Conservation (phyloP, 2,113 vertebrate species). For the Laticauda laticaudata region DNA sequence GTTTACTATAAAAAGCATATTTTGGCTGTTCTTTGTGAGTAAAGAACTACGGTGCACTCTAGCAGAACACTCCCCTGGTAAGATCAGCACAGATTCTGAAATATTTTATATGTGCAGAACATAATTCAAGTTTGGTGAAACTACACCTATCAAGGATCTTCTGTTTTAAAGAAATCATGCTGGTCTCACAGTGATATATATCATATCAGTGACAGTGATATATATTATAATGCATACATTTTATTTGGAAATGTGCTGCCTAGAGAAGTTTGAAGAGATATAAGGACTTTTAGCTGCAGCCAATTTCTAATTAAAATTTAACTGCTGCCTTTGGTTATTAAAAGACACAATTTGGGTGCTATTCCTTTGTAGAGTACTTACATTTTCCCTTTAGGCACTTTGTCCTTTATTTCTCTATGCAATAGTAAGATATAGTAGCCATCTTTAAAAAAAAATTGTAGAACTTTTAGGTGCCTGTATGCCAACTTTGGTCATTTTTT, state of each 20-base stretch:
- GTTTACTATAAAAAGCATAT: background rate
- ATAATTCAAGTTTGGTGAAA: background rate
- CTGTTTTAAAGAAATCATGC: background rate
- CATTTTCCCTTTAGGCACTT: background rate
- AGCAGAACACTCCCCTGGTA: background rate
- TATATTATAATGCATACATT: background rate
- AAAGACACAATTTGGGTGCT: constrained; percentile 47
- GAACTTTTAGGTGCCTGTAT: constrained; percentile 13
- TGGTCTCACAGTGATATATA: background rate
- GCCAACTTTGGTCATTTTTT: constrained; percentile 32
- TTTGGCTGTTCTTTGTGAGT: background rate
- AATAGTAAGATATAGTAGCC: background rate
- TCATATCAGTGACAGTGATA: background rate
- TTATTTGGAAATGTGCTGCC: constrained; percentile 14
- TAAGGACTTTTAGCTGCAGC: constrained; percentile 53
- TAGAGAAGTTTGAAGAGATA: constrained; percentile 43
- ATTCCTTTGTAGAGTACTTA: constrained; percentile 13
- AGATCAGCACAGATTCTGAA: background rate
- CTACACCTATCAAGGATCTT: background rate
- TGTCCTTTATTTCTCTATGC: background rate
- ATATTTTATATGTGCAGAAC: too few relatives aligned
- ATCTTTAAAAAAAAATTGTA: constrained; percentile 34
- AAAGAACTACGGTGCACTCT: background rate
- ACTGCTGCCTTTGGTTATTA: constrained; percentile 51
- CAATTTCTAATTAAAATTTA: constrained; percentile 23